Evolutionary conservation across 2,113 vertebrate species (phyloP).

Genomic region (Origma solitaria): DNA sequence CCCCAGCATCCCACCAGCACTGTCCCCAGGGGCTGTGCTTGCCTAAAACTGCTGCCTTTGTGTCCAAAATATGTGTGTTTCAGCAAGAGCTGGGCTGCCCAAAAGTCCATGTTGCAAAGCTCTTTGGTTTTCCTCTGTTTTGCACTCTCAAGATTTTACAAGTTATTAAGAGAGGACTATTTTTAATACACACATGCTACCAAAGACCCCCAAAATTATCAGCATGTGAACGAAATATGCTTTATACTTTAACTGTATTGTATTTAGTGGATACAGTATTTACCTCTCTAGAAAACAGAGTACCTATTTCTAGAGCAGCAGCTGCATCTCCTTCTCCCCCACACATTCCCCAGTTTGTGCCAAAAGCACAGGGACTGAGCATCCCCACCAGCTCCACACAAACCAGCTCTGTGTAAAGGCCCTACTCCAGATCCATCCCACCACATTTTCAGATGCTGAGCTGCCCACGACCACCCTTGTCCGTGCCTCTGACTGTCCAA

Average conservation of each 20-base stretch:
- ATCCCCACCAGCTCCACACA: background rate
- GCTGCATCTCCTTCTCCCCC: no score
- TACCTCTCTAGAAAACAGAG: background rate
- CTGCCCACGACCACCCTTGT: background rate
- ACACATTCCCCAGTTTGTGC: background rate
- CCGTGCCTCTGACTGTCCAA: rapidly evolving
- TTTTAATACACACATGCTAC: no score
- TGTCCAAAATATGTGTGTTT: background rate
- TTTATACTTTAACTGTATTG: background rate
- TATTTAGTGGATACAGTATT: background rate
- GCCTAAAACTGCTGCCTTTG: background rate
- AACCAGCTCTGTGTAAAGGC: background rate
- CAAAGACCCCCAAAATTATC: background rate
- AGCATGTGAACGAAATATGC: background rate
- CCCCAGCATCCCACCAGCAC: background rate
- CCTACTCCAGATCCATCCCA: background rate
- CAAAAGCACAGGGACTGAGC: background rate
- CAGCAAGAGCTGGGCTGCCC: background rate
- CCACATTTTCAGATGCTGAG: rapidly evolving
- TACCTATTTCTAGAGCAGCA: background rate
- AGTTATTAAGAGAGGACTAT: background rate
- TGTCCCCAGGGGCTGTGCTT: rapidly evolving
- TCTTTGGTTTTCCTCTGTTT: background rate
- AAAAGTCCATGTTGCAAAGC: background rate
- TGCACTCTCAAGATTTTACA: background rate